Percentiles rank a stretch among this genome's conserved stretches.
These are phyloP conservation scores for Porites evermanni DNA, from an alignment of 92 coral and sea anemone species.

Conservation along the genomic window DNA sequence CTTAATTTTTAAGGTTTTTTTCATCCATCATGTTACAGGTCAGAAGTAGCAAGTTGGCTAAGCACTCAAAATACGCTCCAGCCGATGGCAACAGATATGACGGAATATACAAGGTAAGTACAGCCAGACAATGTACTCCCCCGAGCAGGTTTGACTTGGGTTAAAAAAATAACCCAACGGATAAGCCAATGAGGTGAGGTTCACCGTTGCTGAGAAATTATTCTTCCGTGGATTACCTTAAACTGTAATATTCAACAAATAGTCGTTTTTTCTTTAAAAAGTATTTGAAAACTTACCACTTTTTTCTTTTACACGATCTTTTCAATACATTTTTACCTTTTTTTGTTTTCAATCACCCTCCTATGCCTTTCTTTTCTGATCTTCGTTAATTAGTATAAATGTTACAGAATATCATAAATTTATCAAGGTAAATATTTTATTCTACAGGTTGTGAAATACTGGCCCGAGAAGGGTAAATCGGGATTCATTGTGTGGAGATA, in stretches of 20 bases:
- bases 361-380: too few relatives aligned
- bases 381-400: not conserved
- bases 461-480: conserved; percentile 98
- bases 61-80: conserved; percentile 94
- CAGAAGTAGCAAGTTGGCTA: conserved; percentile 90
- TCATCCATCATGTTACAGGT: conserved; percentile 56
- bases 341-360: not conserved
- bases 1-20: not conserved
- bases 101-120: conserved; percentile 92
- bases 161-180: not conserved
- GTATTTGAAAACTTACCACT: too few relatives aligned
- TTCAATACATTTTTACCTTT: too few relatives aligned
- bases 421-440: not conserved
- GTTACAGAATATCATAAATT: not conserved
- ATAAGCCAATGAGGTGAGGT: not conserved
- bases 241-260: too few relatives aligned
- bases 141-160: not conserved
- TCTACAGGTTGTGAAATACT: conserved; percentile 89
- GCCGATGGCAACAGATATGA: conserved; percentile 93
- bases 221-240: too few relatives aligned
- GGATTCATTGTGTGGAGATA: conserved; percentile 95
- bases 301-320: too few relatives aligned
- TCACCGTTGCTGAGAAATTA: too few relatives aligned
- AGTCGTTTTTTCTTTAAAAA: too few relatives aligned
- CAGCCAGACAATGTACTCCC: too few relatives aligned